A percentile compares a stretch with the other conserved stretches of the same genome.
These are phyloP conservation scores for Equus quagga DNA, from an alignment of 2,113 vertebrate genomes.

Conservation along the genomic window DNA sequence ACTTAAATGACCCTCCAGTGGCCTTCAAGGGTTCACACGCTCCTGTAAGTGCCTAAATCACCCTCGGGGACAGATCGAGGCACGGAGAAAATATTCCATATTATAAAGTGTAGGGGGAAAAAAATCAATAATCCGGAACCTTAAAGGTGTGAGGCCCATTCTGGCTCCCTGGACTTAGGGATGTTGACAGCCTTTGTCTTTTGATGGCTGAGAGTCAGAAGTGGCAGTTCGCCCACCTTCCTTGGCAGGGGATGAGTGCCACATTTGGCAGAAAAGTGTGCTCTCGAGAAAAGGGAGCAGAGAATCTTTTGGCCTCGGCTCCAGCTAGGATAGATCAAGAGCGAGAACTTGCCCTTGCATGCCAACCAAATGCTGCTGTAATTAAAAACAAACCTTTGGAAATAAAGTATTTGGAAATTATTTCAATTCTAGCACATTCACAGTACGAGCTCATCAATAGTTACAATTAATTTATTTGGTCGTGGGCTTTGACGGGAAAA, in stretches of 20 bases:
- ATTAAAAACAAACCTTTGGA: slow-evolving; percentile 83
- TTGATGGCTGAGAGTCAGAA: slow-evolving; percentile 67
- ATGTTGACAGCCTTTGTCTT: slow-evolving; percentile 53
- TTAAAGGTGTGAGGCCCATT: slow-evolving; percentile 56
- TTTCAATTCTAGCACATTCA: slow-evolving; percentile 68
- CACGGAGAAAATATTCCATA: slow-evolving; percentile 47
- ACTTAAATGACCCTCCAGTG: slow-evolving; percentile 44
- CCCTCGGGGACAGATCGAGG: neutral
- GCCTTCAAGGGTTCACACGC: slow-evolving; percentile 40
- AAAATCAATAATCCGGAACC: slow-evolving; percentile 42
- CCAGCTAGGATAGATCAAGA: slow-evolving; percentile 47
- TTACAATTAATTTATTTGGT: slow-evolving; percentile 67
- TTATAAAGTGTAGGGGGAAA: neutral
- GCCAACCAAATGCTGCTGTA: slow-evolving; percentile 71
- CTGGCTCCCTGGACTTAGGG: slow-evolving; percentile 14
- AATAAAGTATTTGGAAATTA: slow-evolving; percentile 74
- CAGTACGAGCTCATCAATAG: slow-evolving; percentile 65
- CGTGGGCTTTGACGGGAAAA: neutral
- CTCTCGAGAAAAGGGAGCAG: slow-evolving; percentile 70
- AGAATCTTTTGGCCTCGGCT: slow-evolving; percentile 57
- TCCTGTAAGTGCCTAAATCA: slow-evolving; percentile 53
- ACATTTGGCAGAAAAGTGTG: slow-evolving; percentile 64
- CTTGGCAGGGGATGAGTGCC: slow-evolving; percentile 62
- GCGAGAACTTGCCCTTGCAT: neutral
- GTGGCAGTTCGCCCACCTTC: slow-evolving; percentile 62